Evolutionary conservation across 1,140 invertebrate genomes (phyloP).

Genomic region (Rhopalosiphum maidis): DNA sequence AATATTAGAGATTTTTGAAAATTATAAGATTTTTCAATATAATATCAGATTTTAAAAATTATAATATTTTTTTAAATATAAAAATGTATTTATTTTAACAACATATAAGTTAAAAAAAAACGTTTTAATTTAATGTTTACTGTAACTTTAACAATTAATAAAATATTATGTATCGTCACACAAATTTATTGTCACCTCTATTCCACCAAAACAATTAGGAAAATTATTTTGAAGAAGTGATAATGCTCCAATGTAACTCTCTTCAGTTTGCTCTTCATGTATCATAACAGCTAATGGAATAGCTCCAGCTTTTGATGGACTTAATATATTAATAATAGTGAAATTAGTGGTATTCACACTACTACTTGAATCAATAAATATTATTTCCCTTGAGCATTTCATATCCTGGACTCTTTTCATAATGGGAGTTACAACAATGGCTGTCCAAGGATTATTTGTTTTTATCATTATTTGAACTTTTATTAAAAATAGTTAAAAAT

Average conservation of each 20-base stretch:
- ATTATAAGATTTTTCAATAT: no score
- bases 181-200: not conserved
- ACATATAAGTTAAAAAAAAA: no score
- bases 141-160: not conserved
- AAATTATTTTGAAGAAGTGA: conserved; percentile 21
- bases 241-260: conserved; percentile 24
- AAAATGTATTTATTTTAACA: no score
- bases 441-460: conserved; percentile 23
- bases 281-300: not conserved
- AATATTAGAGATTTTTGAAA: no score
- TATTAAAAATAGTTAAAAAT: not conserved
- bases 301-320: conserved; percentile 19
- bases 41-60: no score
- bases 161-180: not conserved
- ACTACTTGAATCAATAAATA: conserved; percentile 36
- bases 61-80: no score
- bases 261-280: conserved; percentile 17
- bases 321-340: conserved; percentile 14
- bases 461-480: conserved; percentile 2
- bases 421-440: not conserved
- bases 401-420: conserved; percentile 23
- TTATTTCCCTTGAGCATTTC: not conserved
- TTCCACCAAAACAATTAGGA: conserved; percentile 21
- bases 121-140: no score
- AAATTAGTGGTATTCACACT: conserved; percentile 42